Evolutionary conservation across 2,113 vertebrate genomes (phyloP), one percentile per base, ranked within the genome.

Genomic region (Triplophysa tibetana): DNA sequence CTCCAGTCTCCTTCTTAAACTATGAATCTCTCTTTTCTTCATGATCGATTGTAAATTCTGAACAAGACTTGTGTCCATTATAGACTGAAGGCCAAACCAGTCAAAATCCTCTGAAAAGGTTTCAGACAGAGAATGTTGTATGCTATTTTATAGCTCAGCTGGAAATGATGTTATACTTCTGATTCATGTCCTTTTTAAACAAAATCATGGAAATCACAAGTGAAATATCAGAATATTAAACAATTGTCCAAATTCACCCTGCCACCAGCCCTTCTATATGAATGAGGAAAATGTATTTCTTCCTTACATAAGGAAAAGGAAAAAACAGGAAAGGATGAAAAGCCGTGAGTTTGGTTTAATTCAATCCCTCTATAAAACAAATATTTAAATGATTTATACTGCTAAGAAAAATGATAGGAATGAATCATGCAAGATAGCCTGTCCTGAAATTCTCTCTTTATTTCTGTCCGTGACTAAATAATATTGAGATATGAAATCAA

Each of bases 401-500:
- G 64, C 77, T 81, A 79, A 87, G 84, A 84, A 83, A 86, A 73
- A 89, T 85, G 73, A 81, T 70, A 43, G 69, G 72, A 77, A 67
- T 68, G 82, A 85, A 82, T 86, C 74, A 74, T 80, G 70, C 26
- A 62, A 61, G 80, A 76, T 84, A 78, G 24, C 26, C 2, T 17
- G 84, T 73, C 67, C 73, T 67, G 58, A 48, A 33, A 58, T 43
- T 69, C 54, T 78, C 69, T 69, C 78, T 78, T 80, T 81, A 79
- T 88, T 83, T 88, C 66, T 58, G 50, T 80, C 69, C 66, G 65
- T 76, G 65, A 85, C 83, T 70, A 85, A 88, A 88, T 84, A 88
- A 84, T 83, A 85, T 69, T 26, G 79, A 88, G 82, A 89, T 86
- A 86, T 67, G 73, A 86, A 86, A 86, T 88, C 83, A 89, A 90